Conservation (phyloP, 2,113 vertebrate genomes). For the Pseudorectes ferrugineus region DNA sequence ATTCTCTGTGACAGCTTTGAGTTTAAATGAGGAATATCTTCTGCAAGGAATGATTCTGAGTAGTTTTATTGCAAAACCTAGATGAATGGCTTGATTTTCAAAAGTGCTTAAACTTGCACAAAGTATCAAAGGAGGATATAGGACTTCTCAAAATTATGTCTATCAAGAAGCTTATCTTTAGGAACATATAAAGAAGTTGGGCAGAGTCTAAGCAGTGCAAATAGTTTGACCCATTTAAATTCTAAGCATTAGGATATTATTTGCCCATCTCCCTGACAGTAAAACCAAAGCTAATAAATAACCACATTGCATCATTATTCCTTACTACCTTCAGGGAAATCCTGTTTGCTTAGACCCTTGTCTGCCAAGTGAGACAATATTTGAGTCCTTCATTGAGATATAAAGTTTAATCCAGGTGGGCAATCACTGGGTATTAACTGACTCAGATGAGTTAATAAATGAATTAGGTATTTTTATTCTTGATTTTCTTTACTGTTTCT, state of each 20-base stretch:
- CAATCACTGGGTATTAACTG: background rate
- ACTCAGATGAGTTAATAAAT: background rate
- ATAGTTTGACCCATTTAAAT: background rate
- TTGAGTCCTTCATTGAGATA: background rate
- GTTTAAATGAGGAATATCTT: background rate
- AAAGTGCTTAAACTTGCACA: background rate
- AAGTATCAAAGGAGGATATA: background rate
- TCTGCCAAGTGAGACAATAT: constrained; percentile 1
- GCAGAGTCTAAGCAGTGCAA: background rate
- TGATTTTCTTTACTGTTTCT: background rate
- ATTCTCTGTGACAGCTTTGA: background rate
- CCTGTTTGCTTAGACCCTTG: constrained; percentile 11
- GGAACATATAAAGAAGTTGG: background rate
- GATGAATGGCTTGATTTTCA: background rate
- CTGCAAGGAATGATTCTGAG: background rate
- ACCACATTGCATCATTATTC: constrained; percentile 20
- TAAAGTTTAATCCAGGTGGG: background rate
- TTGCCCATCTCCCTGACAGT: background rate
- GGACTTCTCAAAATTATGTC: background rate
- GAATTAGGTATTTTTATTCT: background rate
- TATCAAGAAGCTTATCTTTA: background rate
- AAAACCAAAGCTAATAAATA: constrained; percentile 54
- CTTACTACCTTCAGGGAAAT: background rate
- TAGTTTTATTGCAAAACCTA: background rate
- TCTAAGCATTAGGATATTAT: constrained; percentile 1